phyloP scores from a whole-genome alignment of 2,113 vertebrate genomes.

The Stegostoma tigrinum region DNA sequence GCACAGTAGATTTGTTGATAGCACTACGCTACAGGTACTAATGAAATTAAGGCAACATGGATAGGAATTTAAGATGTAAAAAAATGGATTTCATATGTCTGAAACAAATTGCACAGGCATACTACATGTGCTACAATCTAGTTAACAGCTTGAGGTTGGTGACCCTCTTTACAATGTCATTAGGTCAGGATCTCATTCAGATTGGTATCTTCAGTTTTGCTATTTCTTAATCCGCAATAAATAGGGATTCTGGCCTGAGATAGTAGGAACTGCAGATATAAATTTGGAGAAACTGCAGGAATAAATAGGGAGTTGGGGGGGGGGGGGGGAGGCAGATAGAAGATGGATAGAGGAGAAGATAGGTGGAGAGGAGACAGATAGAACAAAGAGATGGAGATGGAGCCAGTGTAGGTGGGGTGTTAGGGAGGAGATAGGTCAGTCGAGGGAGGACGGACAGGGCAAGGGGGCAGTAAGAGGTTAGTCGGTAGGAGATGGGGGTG shows the following conservation, averaged over 20 bases:
- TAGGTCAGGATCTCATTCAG: background rate
- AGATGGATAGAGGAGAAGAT: too few relatives aligned
- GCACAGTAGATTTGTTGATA: background rate
- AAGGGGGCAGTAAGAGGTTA: too few relatives aligned
- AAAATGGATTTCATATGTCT: background rate
- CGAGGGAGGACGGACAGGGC: too few relatives aligned
- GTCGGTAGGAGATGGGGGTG: too few relatives aligned
- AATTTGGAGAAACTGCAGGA: too few relatives aligned
- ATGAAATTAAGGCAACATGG: background rate
- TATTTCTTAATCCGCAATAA: background rate
- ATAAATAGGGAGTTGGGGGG: too few relatives aligned
- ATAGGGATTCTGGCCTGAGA: background rate
- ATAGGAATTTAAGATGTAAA: background rate
- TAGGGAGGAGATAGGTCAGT: too few relatives aligned
- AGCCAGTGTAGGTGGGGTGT: too few relatives aligned
- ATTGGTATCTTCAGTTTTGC: background rate
- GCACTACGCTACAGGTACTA: background rate
- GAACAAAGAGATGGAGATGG: too few relatives aligned
- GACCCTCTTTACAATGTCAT: background rate
- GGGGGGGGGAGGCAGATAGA: too few relatives aligned
- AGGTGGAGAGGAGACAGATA: too few relatives aligned
- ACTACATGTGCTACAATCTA: background rate
- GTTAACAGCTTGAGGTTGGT: background rate
- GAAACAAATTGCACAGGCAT: background rate
- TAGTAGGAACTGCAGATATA: too few relatives aligned